Conservation (phyloP, 2,888 invertebrate genomes). For the Congeria kusceri region DNA sequence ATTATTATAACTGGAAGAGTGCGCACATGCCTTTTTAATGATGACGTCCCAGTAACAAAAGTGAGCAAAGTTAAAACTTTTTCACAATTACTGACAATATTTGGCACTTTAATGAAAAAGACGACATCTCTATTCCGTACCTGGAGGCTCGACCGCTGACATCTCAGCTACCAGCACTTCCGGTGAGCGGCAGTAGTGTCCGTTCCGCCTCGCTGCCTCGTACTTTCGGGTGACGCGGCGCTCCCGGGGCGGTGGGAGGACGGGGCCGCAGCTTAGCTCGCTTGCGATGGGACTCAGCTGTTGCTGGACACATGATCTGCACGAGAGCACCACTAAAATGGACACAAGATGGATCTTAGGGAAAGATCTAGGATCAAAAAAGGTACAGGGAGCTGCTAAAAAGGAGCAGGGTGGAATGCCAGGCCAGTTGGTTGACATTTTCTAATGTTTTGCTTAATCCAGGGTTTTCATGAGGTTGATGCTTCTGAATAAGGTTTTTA, state of each 20-base stretch:
- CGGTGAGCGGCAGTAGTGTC: slow-evolving; percentile 57
- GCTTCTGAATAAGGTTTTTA: no score
- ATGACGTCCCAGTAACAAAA: background rate
- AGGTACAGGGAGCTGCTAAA: no score
- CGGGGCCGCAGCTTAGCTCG: background rate
- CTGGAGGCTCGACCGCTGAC: slow-evolving; percentile 14
- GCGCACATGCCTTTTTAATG: background rate
- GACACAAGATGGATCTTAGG: background rate
- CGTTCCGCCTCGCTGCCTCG: slow-evolving; percentile 67
- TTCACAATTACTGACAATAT: no score
- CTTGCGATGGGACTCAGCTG: slow-evolving; percentile 33
- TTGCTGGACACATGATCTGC: slow-evolving; percentile 9
- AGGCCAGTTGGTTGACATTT: no score
- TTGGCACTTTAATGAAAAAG: no score
- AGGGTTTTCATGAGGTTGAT: no score
- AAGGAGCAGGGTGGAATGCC: no score
- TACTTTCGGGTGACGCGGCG: slow-evolving; percentile 62
- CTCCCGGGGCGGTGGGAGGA: background rate
- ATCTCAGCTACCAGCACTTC: slow-evolving; percentile 8
- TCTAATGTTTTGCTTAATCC: no score
- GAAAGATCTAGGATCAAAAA: no score
- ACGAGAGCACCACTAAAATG: slow-evolving; percentile 38
- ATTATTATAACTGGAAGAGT: no score
- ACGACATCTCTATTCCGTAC: slow-evolving; percentile 16
- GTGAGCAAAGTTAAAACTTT: no score